These are phyloP conservation scores for Eupithecia centaureata DNA, from an alignment of 2,888 invertebrate genomes.

Conservation along the genomic window DNA sequence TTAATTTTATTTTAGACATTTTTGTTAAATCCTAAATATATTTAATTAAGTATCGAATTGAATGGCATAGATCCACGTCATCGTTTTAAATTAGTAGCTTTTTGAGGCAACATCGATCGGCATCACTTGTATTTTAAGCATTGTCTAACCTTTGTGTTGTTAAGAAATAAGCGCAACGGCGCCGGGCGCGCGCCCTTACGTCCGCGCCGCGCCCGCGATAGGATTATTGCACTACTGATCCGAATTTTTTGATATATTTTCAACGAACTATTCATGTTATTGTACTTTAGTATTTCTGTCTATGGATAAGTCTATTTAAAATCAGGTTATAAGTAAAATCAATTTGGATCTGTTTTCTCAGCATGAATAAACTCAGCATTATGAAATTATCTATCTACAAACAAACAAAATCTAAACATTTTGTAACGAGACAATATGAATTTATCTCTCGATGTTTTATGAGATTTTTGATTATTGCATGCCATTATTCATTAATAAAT, in stretches of 20 bases:
- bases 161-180: constrained; percentile 76
- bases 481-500: constrained; percentile 81
- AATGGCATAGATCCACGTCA: constrained; percentile 56
- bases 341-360: constrained; percentile 82
- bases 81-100: constrained; percentile 73
- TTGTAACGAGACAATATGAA: constrained; percentile 73
- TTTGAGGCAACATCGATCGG: constrained; percentile 63
- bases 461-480: constrained; percentile 77
- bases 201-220: constrained; percentile 45
- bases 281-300: constrained; percentile 76
- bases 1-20: constrained; percentile 72
- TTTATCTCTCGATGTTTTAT: constrained; percentile 78
- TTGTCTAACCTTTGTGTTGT: constrained; percentile 63
- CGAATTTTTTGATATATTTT: constrained; percentile 81
- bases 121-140: constrained; percentile 60
- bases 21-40: constrained; percentile 70
- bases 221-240: constrained; percentile 68
- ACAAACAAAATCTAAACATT: constrained; percentile 70
- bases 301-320: constrained; percentile 78
- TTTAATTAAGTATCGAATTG: constrained; percentile 76
- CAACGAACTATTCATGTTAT: constrained; percentile 79
- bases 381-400: constrained; percentile 74
- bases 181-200: constrained; percentile 39
- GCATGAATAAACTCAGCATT: constrained; percentile 68
- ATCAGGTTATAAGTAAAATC: constrained; percentile 80